Evolutionary conservation across 1,140 invertebrate species (phyloP), one percentile per base, ranked within the genome.

Genomic region (Zaprionus lachaisei): DNA sequence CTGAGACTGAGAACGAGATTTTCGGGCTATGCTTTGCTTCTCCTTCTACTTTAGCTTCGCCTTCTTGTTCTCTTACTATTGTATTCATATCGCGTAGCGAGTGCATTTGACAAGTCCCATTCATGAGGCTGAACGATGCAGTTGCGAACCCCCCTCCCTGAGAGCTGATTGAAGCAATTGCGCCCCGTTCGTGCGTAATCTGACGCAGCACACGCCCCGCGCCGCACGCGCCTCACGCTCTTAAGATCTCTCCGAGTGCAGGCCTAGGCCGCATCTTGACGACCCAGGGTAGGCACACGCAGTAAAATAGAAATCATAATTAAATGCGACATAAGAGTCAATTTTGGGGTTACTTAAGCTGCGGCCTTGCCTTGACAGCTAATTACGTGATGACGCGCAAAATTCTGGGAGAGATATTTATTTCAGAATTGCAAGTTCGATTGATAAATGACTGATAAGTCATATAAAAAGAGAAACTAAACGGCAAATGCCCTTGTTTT

Each of bases 41-140:
- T 51, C 22, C 20, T 51, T 41, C 38, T 41, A 41, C 14, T 41
- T 41, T 41, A 6, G 15, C 14, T 41, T 14, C 2, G 38, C 4
- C 14, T 41, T 51, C 47, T 68, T 55, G n/a, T 47, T 57, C 55
- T 51, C 20, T 17, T 2, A 17, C 38, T 74, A 74, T 74, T 62
- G 66, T 62, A 38, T 56, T 74, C 65, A 62, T 74, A 76, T 76
- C 61, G 44, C 34, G 12, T 22, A 28, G 41, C 15, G 73, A 71
- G 55, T 71, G 73, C 61, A 71, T 65, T 71, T 76, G 68, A 76
- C 68, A 74, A 70, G 49, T 70, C 22, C 9, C 65, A 66, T 58
- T 72, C 54, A 49, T 37, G 61, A 20, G 26, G 14, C 15, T 15
- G 24, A 5, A 44, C 37, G n/a, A 9, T 47, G 69, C 17, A 31